These are phyloP conservation scores for Chiloscyllium plagiosum DNA, from an alignment of 2,113 vertebrate genomes.

Conservation along the genomic window DNA sequence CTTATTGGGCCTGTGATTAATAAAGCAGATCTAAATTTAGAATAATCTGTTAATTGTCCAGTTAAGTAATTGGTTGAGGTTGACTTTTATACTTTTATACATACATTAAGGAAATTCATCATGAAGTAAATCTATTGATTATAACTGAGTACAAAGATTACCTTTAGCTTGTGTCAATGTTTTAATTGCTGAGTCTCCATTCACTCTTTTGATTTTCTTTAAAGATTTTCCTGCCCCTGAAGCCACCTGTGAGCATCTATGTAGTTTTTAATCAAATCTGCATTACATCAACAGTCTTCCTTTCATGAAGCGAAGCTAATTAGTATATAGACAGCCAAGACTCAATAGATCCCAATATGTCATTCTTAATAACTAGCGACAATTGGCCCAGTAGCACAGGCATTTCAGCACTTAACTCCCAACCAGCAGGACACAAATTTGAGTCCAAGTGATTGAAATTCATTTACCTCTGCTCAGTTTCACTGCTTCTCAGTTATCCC, in stretches of 20 bases:
- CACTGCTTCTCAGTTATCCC: background rate
- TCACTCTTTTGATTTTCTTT: background rate
- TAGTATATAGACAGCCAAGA: background rate
- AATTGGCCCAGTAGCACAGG: background rate
- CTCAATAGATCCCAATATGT: background rate
- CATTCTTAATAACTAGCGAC: slow-evolving; percentile 1
- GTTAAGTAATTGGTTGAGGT: background rate
- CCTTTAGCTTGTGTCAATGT: background rate
- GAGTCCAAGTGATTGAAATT: background rate
- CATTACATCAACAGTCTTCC: background rate
- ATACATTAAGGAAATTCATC: background rate
- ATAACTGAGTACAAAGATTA: background rate
- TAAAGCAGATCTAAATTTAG: background rate
- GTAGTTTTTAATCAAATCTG: background rate
- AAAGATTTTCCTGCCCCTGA: background rate
- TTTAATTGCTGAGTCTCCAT: background rate
- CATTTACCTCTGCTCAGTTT: background rate
- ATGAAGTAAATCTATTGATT: background rate
- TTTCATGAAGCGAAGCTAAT: background rate
- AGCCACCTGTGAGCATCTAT: slow-evolving; percentile 11
- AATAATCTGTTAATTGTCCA: background rate
- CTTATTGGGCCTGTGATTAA: background rate
- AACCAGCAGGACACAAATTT: slow-evolving; percentile 6
- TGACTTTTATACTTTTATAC: background rate
- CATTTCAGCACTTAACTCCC: slow-evolving; percentile 3